Evolutionary conservation across 2,113 vertebrate species (phyloP), one percentile per base, ranked within the genome.

Genomic region (Hyperopisus bebe): DNA sequence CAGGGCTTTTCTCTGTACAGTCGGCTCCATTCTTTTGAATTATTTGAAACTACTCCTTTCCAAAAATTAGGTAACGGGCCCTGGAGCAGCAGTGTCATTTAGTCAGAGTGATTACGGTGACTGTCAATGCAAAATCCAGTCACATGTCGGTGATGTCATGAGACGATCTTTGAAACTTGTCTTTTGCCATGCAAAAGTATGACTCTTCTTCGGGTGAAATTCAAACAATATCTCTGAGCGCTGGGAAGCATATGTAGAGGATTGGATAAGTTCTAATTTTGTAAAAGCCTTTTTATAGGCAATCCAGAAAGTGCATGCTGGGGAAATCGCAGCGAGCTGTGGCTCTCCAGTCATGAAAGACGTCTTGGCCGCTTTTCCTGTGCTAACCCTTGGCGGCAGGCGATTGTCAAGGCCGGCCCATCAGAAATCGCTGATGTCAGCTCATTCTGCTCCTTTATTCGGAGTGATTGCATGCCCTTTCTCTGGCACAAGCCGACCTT

Each of bases 201-300:
- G 46, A 39, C 11, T n/a, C 17, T 39, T 53, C 15, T 55, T 51
- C 27, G 8, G 44, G 39, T n/a, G 21, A 84, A 44, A 84, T 47
- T 39, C n/a, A 87, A 53, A 17, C 50, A 13, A 53, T 53, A 55
- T 87, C 50, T 39, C 50, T 87, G 48, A 48, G 50, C 77, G 8
- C 87, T 55, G 50, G 50, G 24, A 89, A 42, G 44, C 48, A 10
- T 84, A 83, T 83, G 77, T 44, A 46, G 27, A 44, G 50, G 46
- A 84, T 50, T 89, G 88, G 51, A 82, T 84, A 55, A 80, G 80
- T 83, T 83, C 35, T 84, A 84, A 89, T 83, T 83, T 83, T 39
- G 70, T 89, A 83, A 89, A 83, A 58, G 88, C 88, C 48, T 89
- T 58, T 62, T 89, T 80, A 89, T 53, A 58, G 88, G 88, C 88